Conservation (phyloP, 2,888 invertebrate species). For the Ormyrus rosae region DNA sequence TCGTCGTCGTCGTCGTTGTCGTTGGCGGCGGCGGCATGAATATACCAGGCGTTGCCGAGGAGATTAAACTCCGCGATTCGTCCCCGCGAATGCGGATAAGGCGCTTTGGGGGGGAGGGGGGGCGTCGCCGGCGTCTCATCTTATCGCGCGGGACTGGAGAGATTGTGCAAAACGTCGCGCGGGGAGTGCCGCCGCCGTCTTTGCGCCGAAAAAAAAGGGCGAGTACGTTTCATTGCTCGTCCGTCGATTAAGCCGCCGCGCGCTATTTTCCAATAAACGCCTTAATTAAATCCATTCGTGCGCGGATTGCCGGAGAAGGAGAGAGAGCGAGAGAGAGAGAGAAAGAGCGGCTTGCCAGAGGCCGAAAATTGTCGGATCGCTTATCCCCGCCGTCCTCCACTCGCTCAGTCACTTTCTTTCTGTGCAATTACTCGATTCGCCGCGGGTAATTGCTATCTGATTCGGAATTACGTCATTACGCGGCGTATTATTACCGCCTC, state of each 20-base stretch:
- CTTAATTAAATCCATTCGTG: slow-evolving; percentile 73
- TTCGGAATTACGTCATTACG: slow-evolving; percentile 68
- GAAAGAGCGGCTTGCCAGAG: not conserved
- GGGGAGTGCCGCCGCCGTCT: slow-evolving; percentile 33
- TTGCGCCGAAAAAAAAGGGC: not conserved
- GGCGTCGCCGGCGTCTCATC: not conserved
- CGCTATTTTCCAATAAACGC: slow-evolving; percentile 74
- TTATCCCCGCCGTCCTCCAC: slow-evolving; percentile 6
- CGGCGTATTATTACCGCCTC: slow-evolving; percentile 52
- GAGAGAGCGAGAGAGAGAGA: not conserved
- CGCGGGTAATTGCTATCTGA: slow-evolving; percentile 61
- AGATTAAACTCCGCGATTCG: slow-evolving; percentile 21
- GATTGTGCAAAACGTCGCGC: not conserved
- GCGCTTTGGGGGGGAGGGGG: too few species aligned
- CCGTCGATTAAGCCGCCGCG: slow-evolving; percentile 69
- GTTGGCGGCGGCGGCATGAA: not conserved
- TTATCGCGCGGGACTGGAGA: not conserved
- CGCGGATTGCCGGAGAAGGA: not conserved
- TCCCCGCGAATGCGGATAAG: slow-evolving; percentile 1
- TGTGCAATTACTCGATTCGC: slow-evolving; percentile 60
- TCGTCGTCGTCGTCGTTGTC: too few species aligned
- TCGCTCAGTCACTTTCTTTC: slow-evolving; percentile 39
- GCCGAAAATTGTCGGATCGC: slow-evolving; percentile 24
- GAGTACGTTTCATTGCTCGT: slow-evolving; percentile 64
- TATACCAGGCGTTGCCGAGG: not conserved